Base-by-base conservation (phyloP, 2,797 vertebrate genomes). In the Chloroceryle inda region DNA sequence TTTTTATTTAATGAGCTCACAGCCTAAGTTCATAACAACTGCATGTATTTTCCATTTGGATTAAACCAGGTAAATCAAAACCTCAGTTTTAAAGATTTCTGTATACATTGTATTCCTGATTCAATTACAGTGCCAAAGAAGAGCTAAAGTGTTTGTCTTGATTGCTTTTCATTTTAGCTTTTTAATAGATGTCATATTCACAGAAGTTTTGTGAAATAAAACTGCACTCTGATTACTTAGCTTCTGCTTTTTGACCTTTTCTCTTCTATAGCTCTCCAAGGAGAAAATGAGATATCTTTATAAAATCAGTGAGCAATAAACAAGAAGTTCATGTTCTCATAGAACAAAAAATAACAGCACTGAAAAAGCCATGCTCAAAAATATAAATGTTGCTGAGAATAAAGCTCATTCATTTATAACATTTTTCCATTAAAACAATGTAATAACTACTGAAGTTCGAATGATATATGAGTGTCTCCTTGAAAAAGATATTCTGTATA, bases 401-500 rank as follows among this genome's bases (percentile, higher is more conserved):
- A 93, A 97, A 92, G 94, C 75, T 95, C 87, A 77, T 62, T 96
- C 95, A 86, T 89, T 86, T 82, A 87, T 92, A 97, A 95, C 76
- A 67, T 88, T 97, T 97, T 98, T 96, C 95, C 84, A 96, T 95
- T 92, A 94, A 91, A 96, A 95, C 90, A 95, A 93, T 45, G 61
- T 33, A 75, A 92, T 96, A 93, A 92, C 85, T 92, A 66, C 69
- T 44, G 78, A 94, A 93, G 71, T 95, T 93, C 77, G 87, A 87
- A 58, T 93, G 95, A 97, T 92, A 35, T 89, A 94, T 81, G n/a
- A 85, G 53, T 71, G 66, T 97, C 93, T 96, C 97, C 98, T 98
- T 97, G 97, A 97, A 89, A 93, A 95, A 97, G 96, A 97, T 93
- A 93, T 95, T 91, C 93, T 52, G 58, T 75, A 89, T 91, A 88